Base-by-base conservation (phyloP, 2,113 vertebrate species). In the Pterocles gutturalis region DNA sequence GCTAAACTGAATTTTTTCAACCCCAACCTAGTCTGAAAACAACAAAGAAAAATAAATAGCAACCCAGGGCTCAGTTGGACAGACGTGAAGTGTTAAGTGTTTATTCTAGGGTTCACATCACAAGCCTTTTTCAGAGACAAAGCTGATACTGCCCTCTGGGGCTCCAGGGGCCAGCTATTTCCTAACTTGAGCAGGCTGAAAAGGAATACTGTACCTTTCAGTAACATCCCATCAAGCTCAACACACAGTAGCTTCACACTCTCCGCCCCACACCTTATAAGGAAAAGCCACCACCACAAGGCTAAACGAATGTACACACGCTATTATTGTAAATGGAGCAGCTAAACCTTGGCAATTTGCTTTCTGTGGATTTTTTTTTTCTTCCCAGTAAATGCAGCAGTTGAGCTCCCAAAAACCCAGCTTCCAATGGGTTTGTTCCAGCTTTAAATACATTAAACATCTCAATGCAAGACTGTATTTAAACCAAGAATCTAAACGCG, bases 71-170 rank as follows among this genome's bases (percentile, higher is more conserved):
- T 98, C 97, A 96, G 95, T 87, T 96, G 83, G 92, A 97, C 45
- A 94, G 80, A 75, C 14, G 36, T 92, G 96, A 98, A 95, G 91
- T 95, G 96, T 96, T 97, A 97, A 53, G 97, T 96, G 92, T 98
- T 98, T 98, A 98, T 98, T 98, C 98, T 87, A 98, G 97, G 97
- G 96, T 97, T 98, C 90, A 84, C 90, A 97, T 95, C 97, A 98
- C 97, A 97, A 97, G 95, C 48, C 33, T 97, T 97, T 97, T 95
- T 67, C 90, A 97, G 94, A 97, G 92, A 94, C 95, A 98, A 98
- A 98, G 90, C 87, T 97, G 86, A 92, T 25, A 85, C 65, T 48
- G 75, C 73, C 95, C 87, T 60, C 90, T 29, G 22, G 70, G 55
- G 73, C n/a, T 73, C 69, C 95, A 94, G 65, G 64, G 93, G 38